Conservation (phyloP, 2,113 vertebrate genomes). For the Fukomys damarensis region DNA sequence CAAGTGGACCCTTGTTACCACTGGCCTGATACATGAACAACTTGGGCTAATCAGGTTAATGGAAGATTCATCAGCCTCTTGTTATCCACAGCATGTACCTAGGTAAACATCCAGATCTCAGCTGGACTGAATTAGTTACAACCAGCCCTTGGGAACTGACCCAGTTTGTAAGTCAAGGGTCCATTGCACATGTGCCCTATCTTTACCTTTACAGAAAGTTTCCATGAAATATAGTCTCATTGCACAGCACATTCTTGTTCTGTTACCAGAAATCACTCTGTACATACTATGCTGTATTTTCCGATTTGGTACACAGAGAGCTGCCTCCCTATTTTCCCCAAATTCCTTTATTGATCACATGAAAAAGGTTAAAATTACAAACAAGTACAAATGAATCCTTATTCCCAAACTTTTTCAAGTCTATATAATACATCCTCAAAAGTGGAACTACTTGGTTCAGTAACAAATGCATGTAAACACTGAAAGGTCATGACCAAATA, state of each 20-base stretch:
- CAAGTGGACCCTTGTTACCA: too few species aligned
- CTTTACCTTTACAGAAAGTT: background rate
- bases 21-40: too few species aligned
- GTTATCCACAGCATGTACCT: too few species aligned
- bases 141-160: too few species aligned
- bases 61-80: too few species aligned
- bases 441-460: background rate
- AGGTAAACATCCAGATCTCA: too few species aligned
- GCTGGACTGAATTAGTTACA: too few species aligned
- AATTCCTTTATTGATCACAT: background rate
- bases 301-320: background rate
- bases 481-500: background rate
- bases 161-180: too few species aligned
- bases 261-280: background rate
- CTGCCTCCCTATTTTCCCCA: background rate
- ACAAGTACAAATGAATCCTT: background rate
- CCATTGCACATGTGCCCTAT: background rate
- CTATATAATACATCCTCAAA: background rate
- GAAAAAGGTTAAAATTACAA: slow-evolving; percentile 28
- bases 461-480: background rate
- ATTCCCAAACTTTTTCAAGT: background rate
- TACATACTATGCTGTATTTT: background rate
- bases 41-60: too few species aligned
- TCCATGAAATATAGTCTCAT: background rate
- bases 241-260: background rate